Conservation (phyloP, 2,797 vertebrate genomes). For the Varecia variegata region DNA sequence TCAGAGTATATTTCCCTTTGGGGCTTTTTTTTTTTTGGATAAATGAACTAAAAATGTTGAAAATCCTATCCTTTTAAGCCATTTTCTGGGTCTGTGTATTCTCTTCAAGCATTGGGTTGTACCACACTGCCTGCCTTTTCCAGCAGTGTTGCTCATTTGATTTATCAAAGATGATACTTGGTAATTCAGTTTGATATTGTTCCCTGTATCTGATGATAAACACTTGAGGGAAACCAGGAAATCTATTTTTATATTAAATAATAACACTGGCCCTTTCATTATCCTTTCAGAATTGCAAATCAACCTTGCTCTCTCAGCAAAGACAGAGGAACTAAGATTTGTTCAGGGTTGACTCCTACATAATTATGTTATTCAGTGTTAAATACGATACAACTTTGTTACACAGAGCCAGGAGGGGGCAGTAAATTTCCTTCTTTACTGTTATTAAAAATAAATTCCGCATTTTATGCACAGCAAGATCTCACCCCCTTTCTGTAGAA, state of each 20-base stretch:
- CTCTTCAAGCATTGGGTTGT: background rate
- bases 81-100: constrained; percentile 1
- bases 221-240: constrained; percentile 72
- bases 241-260: constrained; percentile 76
- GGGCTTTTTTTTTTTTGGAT: background rate
- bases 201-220: constrained; percentile 66
- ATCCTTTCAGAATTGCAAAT: constrained; percentile 41
- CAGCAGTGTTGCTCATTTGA: constrained; percentile 51
- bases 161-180: constrained; percentile 72
- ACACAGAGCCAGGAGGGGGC: constrained; percentile 83
- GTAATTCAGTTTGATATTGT: constrained; percentile 74
- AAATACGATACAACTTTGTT: constrained; percentile 53
- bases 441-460: constrained; percentile 55
- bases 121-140: background rate
- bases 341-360: background rate
- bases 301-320: background rate
- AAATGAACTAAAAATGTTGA: background rate
- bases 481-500: background rate
- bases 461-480: background rate
- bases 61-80: background rate
- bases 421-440: constrained; percentile 82
- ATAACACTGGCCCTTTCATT: constrained; percentile 71
- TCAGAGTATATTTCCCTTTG: background rate
- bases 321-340: background rate
- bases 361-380: constrained; percentile 8